Evolutionary conservation across 2,113 vertebrate genomes (phyloP), one percentile per base, ranked within the genome.

Genomic region (Eira barbara): DNA sequence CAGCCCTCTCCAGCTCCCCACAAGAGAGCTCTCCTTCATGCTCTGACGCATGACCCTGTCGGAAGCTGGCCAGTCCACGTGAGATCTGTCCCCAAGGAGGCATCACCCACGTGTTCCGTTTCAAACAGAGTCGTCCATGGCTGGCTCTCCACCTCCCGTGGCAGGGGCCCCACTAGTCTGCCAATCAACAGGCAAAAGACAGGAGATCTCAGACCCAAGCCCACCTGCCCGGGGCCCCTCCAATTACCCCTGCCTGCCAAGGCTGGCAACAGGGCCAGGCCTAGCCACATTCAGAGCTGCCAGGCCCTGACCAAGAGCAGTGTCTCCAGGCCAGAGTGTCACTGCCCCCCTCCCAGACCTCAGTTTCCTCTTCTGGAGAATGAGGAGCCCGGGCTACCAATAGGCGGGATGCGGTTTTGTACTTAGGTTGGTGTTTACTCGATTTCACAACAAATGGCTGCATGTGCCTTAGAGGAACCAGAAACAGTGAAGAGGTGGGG

Each of bases 51-150:
- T 7, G 39, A 36, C 65, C 59, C 57, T 82, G 34, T 25, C 0
- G 1, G 65, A 92, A 94, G 47, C 65, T 3, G 0, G 55, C 83
- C 45, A 31, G 29, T 59, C 61, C 65, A 29, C 63, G 15, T 1
- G 59, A 34, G 57, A 20, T 18, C 47, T 29, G 20, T 13, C 59
- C 6, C 17, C 36, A 20, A 10, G 89, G 34, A 47, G 59, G 36
- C 55, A 52, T 52, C n/a, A 17, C 13, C 36, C 27, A 25, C 4
- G 2, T 20, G 6, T 3, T 9, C 2, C 5, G 34, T 29, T n/a
- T 81, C 49, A 15, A 14, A 9, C 21, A n/a, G 25, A 18, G 65
- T 17, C 18, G 9, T 2, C 21, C 0, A 3, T 0, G 13, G n/a
- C 78, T 20, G 20, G 81, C 59, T 52, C 21, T 25, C n/a, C 31